Base-by-base conservation (phyloP, 2,113 vertebrate genomes). In the Clarias macrocephalus region DNA sequence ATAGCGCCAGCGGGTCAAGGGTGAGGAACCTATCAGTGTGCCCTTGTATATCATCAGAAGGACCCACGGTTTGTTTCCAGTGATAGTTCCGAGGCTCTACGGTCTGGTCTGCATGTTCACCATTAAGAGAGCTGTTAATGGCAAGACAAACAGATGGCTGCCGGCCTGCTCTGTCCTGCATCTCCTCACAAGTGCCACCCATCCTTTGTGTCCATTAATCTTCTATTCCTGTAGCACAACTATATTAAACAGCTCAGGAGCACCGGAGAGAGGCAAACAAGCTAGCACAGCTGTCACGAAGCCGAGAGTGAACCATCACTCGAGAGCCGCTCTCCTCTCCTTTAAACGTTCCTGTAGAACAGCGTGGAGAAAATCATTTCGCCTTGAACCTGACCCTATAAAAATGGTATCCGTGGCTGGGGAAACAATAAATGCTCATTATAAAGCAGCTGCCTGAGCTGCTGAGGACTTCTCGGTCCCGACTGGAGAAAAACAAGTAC, bases 171-270 rank as follows among this genome's bases (percentile, higher is more conserved):
- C 30, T 96, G 94, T 96, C 95, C 96, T 96, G 96, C 94, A 94
- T 96, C 96, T 96, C 95, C 95, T 96, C 95, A 95, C 95, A 96
- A 97, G 96, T 98, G 97, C 97, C 97, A 96, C 95, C 89, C 93
- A 96, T 96, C 94, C 95, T 96, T 94, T 94, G 95, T 93, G 96
- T 98, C 97, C 97, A 99, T 99, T 99, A 99, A 99, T 99, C 98
- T 99, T 99, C 96, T 95, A 96, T 96, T 98, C 95, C 96, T 97
- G 97, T 95, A 96, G 96, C 96, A 96, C 95, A 96, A 96, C 97
- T 97, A 96, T 98, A 98, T 98, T 97, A 96, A 96, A 96, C 94
- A 96, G 93, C 91, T 94, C 94, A 91, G 92, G 93, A 95, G 94
- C 92, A 91, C 93, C 92, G 80, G 89, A 87, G 76, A 88, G 89